These are phyloP conservation scores for Rhincodon typus DNA, from an alignment of 2,797 vertebrate genomes.

Conservation along the genomic window DNA sequence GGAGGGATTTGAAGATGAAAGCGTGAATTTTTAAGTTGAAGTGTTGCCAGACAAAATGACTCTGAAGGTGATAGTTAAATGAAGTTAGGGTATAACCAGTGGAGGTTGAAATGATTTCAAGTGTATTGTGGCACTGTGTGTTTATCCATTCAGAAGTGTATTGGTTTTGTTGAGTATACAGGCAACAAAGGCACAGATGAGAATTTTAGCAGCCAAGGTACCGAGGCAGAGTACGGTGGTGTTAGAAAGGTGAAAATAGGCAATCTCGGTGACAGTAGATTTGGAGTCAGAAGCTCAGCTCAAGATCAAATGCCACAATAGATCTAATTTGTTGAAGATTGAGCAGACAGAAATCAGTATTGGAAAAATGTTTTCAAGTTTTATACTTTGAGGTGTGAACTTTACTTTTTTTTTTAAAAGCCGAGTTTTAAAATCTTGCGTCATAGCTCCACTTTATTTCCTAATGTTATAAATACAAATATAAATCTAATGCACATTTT, in stretches of 20 bases:
- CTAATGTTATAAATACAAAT: not conserved
- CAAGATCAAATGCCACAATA: not conserved
- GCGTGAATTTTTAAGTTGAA: not conserved
- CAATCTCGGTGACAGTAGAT: not conserved
- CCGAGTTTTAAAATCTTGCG: too few species aligned
- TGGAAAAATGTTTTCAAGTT: not conserved
- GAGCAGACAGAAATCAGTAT: not conserved
- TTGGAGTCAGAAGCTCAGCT: not conserved
- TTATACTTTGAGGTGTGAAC: not conserved
- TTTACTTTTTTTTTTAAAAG: not conserved
- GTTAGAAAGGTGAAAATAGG: not conserved
- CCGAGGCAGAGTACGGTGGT: not conserved
- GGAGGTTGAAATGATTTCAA: not conserved
- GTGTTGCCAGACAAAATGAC: not conserved
- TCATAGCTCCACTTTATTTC: constrained; percentile 45
- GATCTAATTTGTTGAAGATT: not conserved
- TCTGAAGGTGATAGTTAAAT: not conserved
- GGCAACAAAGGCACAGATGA: not conserved
- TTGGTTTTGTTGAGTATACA: not conserved
- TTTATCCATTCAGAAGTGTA: too few species aligned
- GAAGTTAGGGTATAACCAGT: too few species aligned
- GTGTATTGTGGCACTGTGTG: not conserved
- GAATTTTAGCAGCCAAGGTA: not conserved
- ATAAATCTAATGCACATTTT: not conserved
- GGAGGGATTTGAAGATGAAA: not conserved